Conservation (phyloP, 2,113 vertebrate genomes). For the Ellobius talpinus region DNA sequence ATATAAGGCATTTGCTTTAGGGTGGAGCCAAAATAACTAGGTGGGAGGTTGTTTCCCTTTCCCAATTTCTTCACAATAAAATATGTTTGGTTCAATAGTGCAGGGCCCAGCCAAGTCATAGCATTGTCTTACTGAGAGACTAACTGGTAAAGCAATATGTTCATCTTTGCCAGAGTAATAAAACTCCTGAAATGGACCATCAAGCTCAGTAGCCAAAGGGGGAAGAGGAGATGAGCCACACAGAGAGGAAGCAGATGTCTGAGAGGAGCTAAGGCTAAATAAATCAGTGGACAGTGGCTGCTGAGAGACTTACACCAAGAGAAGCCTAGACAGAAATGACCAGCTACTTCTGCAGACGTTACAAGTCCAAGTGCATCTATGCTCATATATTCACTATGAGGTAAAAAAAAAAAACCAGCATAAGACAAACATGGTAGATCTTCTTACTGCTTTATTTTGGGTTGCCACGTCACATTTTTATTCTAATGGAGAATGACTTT, state of each 20-base stretch:
- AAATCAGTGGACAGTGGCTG: slow-evolving; percentile 79
- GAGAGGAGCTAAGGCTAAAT: slow-evolving; percentile 47
- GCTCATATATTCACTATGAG: not conserved
- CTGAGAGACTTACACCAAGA: slow-evolving; percentile 65
- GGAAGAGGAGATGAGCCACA: slow-evolving; percentile 62
- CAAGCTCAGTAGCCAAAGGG: slow-evolving; percentile 75
- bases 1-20: not conserved
- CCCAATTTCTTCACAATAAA: slow-evolving; percentile 24
- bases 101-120: slow-evolving; percentile 45
- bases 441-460: not conserved
- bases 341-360: slow-evolving; percentile 77
- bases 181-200: slow-evolving; percentile 66
- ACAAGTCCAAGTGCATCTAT: slow-evolving; percentile 66
- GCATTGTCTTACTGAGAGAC: slow-evolving; percentile 54
- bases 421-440: not conserved
- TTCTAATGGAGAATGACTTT: not conserved
- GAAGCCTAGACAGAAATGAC: slow-evolving; percentile 62
- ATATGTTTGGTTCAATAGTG: not conserved
- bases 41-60: not conserved
- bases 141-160: slow-evolving; percentile 71
- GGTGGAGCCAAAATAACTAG: not conserved
- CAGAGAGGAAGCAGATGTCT: slow-evolving; percentile 60
- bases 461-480: not conserved
- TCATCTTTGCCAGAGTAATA: slow-evolving; percentile 58
- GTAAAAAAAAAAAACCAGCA: not conserved